Evolutionary conservation across 2,113 vertebrate species (phyloP).

Genomic region (Petroica traversi): DNA sequence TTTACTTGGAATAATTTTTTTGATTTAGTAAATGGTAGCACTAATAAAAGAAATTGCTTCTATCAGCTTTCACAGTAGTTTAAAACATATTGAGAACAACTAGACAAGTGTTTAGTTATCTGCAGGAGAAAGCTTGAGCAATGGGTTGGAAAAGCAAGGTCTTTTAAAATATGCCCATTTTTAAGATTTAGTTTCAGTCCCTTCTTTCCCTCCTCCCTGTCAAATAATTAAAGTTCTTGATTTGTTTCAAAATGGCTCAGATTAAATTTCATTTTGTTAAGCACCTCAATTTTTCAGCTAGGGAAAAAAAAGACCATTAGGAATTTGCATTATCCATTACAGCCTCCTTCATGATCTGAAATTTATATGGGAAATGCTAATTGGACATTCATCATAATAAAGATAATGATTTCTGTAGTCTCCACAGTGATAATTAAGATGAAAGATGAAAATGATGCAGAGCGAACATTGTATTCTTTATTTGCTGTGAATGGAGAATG

Average conservation of each 20-base stretch:
- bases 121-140: slow-evolving; percentile 40
- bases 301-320: slow-evolving; percentile 67
- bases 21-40: slow-evolving; percentile 31
- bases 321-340: slow-evolving; percentile 76
- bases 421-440: slow-evolving; percentile 78
- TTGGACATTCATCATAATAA: slow-evolving; percentile 78
- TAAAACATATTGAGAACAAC: slow-evolving; percentile 60
- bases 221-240: slow-evolving; percentile 79
- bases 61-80: slow-evolving; percentile 57
- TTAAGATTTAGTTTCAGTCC: slow-evolving; percentile 58
- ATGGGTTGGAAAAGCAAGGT: slow-evolving; percentile 56
- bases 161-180: slow-evolving; percentile 65
- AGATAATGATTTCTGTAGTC: slow-evolving; percentile 80
- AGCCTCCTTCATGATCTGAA: slow-evolving; percentile 73
- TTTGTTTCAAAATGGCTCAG: slow-evolving; percentile 74
- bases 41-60: slow-evolving; percentile 62
- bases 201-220: slow-evolving; percentile 18
- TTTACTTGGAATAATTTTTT: slow-evolving; percentile 67
- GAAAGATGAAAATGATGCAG: slow-evolving; percentile 76
- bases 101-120: slow-evolving; percentile 53
- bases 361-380: slow-evolving; percentile 82
- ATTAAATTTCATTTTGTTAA: slow-evolving; percentile 81
- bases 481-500: slow-evolving; percentile 55
- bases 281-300: slow-evolving; percentile 75
- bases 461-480: slow-evolving; percentile 62